Conservation (phyloP, 2,113 vertebrate genomes). For the Marcusenius ussheri region DNA sequence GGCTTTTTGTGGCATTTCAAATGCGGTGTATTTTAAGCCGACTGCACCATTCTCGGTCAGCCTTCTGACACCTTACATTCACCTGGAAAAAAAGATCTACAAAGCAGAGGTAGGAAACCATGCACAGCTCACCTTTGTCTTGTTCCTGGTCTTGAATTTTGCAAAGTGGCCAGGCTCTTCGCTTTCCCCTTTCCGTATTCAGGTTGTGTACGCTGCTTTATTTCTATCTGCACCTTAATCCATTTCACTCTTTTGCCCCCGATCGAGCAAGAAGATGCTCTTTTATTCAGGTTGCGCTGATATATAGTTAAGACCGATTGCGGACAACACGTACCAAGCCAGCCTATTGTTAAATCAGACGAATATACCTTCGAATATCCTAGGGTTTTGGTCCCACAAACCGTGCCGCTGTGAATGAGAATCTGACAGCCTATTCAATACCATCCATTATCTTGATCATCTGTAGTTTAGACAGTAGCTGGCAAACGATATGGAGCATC, state of each 20-base stretch:
- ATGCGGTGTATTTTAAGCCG: background rate
- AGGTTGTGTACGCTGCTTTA: background rate
- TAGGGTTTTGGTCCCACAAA: background rate
- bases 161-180: background rate
- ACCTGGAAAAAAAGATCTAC: background rate
- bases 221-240: slow-evolving; percentile 16
- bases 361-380: background rate
- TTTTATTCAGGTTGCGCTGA: slow-evolving; percentile 10
- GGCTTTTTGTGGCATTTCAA: background rate
- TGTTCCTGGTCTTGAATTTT: slow-evolving; percentile 1
- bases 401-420: background rate
- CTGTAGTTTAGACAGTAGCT: background rate
- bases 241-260: slow-evolving; percentile 28
- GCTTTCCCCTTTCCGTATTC: background rate
- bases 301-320: slow-evolving; percentile 16
- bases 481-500: background rate
- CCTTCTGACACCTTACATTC: background rate
- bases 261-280: slow-evolving; percentile 19
- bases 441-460: background rate
- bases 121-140: slow-evolving; percentile 18
- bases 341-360: background rate
- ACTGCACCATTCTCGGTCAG: background rate
- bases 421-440: slow-evolving; percentile 5
- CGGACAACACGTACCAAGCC: background rate
- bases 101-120: slow-evolving; percentile 2